A percentile compares a stretch with the other conserved stretches of the same genome.
phyloP scores from a whole-genome alignment of 2,113 vertebrate species.

The Myocastor coypus region DNA sequence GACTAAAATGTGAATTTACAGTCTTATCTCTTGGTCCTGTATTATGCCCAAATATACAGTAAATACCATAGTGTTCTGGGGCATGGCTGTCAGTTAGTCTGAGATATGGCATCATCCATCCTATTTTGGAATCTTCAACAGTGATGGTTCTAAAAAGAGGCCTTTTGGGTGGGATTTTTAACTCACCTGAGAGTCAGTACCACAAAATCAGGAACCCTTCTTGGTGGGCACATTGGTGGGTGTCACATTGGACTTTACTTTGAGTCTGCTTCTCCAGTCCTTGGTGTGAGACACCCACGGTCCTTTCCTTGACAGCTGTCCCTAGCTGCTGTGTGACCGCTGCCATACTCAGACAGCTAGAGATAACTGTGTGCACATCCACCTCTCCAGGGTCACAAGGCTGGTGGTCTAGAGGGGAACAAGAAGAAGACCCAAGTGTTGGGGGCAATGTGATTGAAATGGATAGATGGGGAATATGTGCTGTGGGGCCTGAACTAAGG shows the following conservation, averaged over 20 bases:
- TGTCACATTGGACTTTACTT: background rate
- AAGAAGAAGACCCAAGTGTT: background rate
- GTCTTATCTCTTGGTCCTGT: conserved; percentile 17
- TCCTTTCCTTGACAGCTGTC: background rate
- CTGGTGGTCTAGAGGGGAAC: background rate
- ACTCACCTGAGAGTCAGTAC: background rate
- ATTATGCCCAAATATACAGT: background rate
- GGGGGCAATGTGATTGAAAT: background rate
- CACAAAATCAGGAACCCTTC: background rate
- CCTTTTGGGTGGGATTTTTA: background rate
- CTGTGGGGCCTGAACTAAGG: background rate
- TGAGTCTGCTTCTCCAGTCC: background rate
- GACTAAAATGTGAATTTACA: background rate
- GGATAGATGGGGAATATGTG: background rate
- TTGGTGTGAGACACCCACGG: background rate
- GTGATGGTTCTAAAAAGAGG: background rate
- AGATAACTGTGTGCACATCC: too few species aligned
- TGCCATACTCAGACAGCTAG: background rate
- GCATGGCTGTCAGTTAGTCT: background rate
- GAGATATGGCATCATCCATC: background rate
- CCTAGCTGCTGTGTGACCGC: background rate
- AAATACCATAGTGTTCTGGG: background rate
- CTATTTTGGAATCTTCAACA: background rate
- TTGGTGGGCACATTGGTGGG: background rate
- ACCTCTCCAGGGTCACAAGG: background rate